Evolutionary conservation across 2,113 vertebrate genomes (phyloP).

Genomic region (Panurus biarmicus): DNA sequence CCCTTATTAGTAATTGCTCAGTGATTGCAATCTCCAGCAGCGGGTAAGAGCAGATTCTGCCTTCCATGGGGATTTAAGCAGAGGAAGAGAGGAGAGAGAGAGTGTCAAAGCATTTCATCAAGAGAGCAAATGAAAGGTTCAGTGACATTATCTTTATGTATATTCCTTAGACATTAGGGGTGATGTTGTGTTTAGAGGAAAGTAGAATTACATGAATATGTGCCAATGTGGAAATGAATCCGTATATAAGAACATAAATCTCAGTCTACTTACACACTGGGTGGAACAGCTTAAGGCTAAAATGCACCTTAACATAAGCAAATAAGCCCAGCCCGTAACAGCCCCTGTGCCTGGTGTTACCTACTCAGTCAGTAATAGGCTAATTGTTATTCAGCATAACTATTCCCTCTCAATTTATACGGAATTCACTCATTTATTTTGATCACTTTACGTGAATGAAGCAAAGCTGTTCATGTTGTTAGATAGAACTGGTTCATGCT

Average conservation of each 20-base stretch:
- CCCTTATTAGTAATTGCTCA: conserved; percentile 20
- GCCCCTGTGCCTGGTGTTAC: neutral
- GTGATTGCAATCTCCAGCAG: neutral
- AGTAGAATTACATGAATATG: neutral
- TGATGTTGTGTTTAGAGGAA: conserved; percentile 33
- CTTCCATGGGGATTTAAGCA: conserved; percentile 11
- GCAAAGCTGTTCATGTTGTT: neutral
- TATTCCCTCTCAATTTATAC: neutral
- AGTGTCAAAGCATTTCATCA: conserved; percentile 27
- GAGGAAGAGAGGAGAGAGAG: neutral
- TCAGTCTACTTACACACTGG: neutral
- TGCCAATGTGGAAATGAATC: conserved; percentile 2
- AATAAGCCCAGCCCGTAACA: conserved; percentile 1
- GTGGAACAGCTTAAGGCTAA: neutral
- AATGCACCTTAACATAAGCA: neutral
- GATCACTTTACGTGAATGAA: conserved; percentile 1
- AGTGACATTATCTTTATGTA: conserved; percentile 21
- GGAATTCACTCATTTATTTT: conserved; percentile 34
- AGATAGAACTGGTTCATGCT: neutral
- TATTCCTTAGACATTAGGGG: neutral
- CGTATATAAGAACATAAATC: neutral
- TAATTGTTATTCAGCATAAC: conserved; percentile 42
- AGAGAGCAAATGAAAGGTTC: conserved; percentile 48
- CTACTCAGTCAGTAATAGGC: conserved; percentile 8
- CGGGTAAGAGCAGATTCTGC: neutral